Evolutionary conservation across 2,113 vertebrate species (phyloP).

Genomic region (Crotophaga sulcirostris): DNA sequence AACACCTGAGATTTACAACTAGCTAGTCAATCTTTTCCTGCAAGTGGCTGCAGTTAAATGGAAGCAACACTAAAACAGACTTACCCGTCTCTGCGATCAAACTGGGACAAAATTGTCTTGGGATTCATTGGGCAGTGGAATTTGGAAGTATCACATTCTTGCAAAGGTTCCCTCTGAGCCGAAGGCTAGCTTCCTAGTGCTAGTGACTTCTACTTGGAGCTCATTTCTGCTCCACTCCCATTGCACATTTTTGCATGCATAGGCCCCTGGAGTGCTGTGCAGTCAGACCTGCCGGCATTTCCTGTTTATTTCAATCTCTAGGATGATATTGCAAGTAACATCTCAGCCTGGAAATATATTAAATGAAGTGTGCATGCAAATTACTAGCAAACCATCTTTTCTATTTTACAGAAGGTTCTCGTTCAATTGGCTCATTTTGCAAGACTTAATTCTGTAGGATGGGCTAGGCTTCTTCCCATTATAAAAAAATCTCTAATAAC

Average conservation of each 20-base stretch:
- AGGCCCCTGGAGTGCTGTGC: conserved; percentile 7
- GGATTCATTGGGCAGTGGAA: neutral
- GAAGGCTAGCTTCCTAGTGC: neutral
- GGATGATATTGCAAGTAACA: conserved; percentile 11
- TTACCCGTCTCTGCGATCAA: neutral
- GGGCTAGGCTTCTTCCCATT: neutral
- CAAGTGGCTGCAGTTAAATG: neutral
- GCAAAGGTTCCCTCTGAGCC: neutral
- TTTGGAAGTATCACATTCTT: neutral
- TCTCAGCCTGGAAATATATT: conserved; percentile 44
- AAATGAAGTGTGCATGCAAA: conserved; percentile 55
- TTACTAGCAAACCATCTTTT: neutral
- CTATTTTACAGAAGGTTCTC: conserved; percentile 16
- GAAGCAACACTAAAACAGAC: neutral
- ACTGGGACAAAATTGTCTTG: neutral
- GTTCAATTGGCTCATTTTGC: conserved; percentile 21
- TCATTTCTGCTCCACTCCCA: neutral
- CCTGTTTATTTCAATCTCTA: conserved; percentile 49
- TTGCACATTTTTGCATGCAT: neutral
- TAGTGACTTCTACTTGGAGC: neutral
- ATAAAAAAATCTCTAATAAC: conserved; percentile 32
- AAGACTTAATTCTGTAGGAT: conserved; percentile 28
- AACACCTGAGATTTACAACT: neutral
- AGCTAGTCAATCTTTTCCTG: neutral
- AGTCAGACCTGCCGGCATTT: conserved; percentile 22